Evolutionary conservation across 2,797 vertebrate genomes (phyloP).

Genomic region (Peromyscus aztecus): DNA sequence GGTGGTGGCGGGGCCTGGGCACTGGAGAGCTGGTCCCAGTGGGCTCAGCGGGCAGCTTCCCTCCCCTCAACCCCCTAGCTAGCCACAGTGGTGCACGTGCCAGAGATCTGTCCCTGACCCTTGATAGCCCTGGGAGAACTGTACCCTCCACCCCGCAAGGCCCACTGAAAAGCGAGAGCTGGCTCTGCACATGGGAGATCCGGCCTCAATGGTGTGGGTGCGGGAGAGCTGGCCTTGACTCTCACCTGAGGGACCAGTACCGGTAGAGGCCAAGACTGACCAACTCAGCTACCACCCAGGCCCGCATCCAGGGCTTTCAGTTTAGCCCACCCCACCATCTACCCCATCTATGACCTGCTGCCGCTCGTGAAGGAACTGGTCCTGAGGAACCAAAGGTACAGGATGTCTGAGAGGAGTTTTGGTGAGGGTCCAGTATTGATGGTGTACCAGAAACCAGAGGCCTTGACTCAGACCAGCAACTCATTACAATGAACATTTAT

Average conservation of each 20-base stretch:
- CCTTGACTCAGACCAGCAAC: neutral
- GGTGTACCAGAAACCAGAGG: neutral
- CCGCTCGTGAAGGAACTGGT: neutral
- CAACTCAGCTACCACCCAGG: neutral
- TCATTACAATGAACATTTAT: neutral
- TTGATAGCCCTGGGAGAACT: neutral
- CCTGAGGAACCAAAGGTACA: neutral
- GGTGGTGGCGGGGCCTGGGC: neutral
- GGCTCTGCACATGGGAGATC: neutral
- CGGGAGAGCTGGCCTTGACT: neutral
- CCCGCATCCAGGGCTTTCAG: neutral
- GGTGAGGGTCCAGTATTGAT: neutral
- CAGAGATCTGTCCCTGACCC: neutral
- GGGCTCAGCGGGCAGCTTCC: too few species aligned
- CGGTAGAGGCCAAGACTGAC: neutral
- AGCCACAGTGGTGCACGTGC: neutral
- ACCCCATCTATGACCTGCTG: neutral
- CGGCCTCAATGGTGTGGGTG: neutral
- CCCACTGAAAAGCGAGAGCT: neutral
- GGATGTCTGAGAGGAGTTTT: neutral
- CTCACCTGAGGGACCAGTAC: neutral
- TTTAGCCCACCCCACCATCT: neutral
- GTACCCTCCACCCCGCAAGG: neutral
- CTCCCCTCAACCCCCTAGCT: neutral
- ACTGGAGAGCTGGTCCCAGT: neutral